Percentiles rank a stretch among this genome's conserved stretches.
Conservation (phyloP, 2,113 vertebrate species). For the Percina caprodes region DNA sequence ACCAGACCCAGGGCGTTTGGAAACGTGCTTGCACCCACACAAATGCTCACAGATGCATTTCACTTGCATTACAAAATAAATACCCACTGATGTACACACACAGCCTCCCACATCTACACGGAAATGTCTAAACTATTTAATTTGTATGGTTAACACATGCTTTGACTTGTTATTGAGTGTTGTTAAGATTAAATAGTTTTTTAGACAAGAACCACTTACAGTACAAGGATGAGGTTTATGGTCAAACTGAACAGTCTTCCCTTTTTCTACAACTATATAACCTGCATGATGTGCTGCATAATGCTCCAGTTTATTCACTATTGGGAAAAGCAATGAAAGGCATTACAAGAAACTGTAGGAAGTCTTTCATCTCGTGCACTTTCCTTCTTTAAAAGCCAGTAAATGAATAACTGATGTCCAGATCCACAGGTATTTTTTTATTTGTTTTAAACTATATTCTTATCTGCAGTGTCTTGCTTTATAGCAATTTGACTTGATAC, state of each 20-base stretch:
- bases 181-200: constrained; percentile 41
- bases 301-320: constrained; percentile 47
- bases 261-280: constrained; percentile 29
- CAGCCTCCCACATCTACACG: constrained; percentile 34
- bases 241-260: constrained; percentile 8
- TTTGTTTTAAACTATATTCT: no score
- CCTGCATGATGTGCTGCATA: constrained; percentile 39
- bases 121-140: constrained; percentile 36
- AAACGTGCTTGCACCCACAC: constrained; percentile 29
- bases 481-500: no score
- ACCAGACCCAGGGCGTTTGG: constrained; percentile 20
- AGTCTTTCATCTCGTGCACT: constrained; percentile 37
- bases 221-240: constrained; percentile 49
- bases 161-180: constrained; percentile 46
- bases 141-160: constrained; percentile 40
- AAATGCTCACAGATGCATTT: constrained; percentile 18
- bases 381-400: constrained; percentile 10
- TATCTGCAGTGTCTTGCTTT: no score
- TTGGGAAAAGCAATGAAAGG: constrained; percentile 65
- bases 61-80: constrained; percentile 4
- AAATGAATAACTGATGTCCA: constrained; percentile 31
- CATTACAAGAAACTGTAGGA: constrained; percentile 40
- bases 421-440: background rate
- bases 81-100: background rate
- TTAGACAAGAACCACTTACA: constrained; percentile 27